Evolutionary conservation across 2,113 vertebrate genomes (phyloP), one percentile per base, ranked within the genome.

Genomic region (Globicephala melas): DNA sequence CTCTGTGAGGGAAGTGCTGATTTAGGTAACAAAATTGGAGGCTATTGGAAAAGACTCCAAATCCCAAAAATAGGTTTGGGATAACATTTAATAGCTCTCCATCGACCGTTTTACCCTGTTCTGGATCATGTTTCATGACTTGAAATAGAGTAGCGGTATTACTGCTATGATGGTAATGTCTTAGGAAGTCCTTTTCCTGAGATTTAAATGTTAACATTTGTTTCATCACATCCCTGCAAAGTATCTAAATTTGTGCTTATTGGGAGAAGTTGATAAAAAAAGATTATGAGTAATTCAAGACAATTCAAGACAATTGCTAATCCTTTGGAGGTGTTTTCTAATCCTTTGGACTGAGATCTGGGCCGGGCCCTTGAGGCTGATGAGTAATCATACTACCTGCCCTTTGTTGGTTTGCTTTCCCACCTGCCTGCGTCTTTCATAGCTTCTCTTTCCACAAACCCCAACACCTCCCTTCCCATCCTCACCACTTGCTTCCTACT

Each of bases 361-460:
- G 31, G 70, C 80, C 18, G 17, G 70, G 10, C 81, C 47, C 26
- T 21, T 23, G 25, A 1, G 10, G 33, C 80, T 8, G 38, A 10
- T 23, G n/a, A 11, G 15, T 18, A 20, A 28, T 50, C 53, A 6
- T 18, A 6, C 9, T 26, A 0, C 4, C 15, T 36, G 5, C 38
- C 23, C 60, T 62, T 31, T 2, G 8, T 5, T 18, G 25, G 5
- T 82, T n/a, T 26, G 55, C 36, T 33, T 36, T 25, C 33, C 84
- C 36, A 1, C 33, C 28, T 71, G 31, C 47, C 33, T 7, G 4
- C 60, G 44, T 26, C 20, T 21, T n/a, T 5, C 63, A 3, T 18
- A 18, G 31, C 41, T 62, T 14, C 86, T 23, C 60, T 70, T 44
- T 5, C 94, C 12, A 36, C 80, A 71, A 10, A 8, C n/a, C 23